Percentiles rank a stretch among this genome's conserved stretches.
Conservation (phyloP, 2,113 vertebrate genomes). For the Saccopteryx bilineata region DNA sequence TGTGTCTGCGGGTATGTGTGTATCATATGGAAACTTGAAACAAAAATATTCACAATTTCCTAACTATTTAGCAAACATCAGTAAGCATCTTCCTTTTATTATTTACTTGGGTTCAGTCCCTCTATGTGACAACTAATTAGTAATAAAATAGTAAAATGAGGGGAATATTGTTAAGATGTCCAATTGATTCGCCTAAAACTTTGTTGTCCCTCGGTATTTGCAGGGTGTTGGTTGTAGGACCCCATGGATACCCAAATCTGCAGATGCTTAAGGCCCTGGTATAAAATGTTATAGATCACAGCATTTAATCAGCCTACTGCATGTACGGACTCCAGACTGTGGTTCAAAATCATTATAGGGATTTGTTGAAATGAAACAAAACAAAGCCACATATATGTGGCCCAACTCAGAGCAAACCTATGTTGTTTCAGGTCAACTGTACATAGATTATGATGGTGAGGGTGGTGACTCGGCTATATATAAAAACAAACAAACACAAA, state of each 20-base stretch:
- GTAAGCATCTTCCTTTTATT: background rate
- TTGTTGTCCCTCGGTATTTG: background rate
- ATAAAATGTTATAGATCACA: background rate
- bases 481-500: background rate
- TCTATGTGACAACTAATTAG: background rate
- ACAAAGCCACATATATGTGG: background rate
- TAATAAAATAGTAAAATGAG: slow-evolving; percentile 44
- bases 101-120: background rate
- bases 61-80: background rate
- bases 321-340: too few relatives aligned
- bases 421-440: background rate
- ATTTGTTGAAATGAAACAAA: background rate
- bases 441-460: background rate
- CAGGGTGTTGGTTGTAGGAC: background rate
- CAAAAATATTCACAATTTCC: background rate
- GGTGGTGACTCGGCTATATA: too few relatives aligned
- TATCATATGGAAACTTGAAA: background rate
- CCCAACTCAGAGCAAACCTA: background rate
- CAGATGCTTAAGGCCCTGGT: too few relatives aligned
- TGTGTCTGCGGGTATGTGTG: background rate
- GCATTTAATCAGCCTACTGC: background rate
- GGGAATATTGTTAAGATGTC: background rate
- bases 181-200: background rate
- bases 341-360: background rate
- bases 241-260: background rate